These are phyloP conservation scores for Hyperoplus immaculatus DNA, from an alignment of 2,797 vertebrate species.

Conservation along the genomic window DNA sequence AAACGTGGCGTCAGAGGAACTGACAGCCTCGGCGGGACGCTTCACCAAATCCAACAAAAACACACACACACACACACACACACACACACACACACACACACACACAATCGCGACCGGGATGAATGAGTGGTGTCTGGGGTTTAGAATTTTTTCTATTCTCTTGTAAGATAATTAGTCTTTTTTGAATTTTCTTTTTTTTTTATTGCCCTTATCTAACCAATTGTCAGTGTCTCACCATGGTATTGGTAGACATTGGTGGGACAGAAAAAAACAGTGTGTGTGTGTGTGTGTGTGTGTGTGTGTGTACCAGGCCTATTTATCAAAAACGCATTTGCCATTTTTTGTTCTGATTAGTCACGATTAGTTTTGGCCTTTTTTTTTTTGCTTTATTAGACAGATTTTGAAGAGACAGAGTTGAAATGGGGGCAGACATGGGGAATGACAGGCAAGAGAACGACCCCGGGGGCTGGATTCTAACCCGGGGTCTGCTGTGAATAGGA, in stretches of 20 bases:
- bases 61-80: constrained; percentile 57
- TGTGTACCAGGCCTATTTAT: constrained; percentile 65
- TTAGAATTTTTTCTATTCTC: constrained; percentile 39
- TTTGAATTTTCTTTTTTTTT: constrained; percentile 38
- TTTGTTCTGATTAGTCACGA: constrained; percentile 30
- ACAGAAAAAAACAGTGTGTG: constrained; percentile 81
- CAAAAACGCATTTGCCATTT: constrained; percentile 58
- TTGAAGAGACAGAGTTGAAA: too few species aligned
- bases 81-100: constrained; percentile 42
- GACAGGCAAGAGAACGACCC: too few species aligned
- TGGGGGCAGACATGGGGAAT: too few species aligned
- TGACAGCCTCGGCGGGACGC: constrained; percentile 17
- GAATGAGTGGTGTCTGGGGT: constrained; percentile 38
- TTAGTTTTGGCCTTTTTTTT: too few species aligned
- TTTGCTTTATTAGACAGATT: too few species aligned
- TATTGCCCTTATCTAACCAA: constrained; percentile 69
- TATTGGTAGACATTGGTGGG: constrained; percentile 84
- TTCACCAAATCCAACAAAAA: constrained; percentile 9
- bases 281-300: constrained; percentile 21
- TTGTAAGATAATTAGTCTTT: constrained; percentile 67
- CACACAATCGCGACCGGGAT: constrained; percentile 44
- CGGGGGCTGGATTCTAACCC: too few species aligned
- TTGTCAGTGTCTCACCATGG: constrained; percentile 44
- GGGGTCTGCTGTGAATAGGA: too few species aligned
- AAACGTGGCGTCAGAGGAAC: constrained; percentile 21